A percentile compares a stretch with the other conserved stretches of the same genome.
Evolutionary conservation across 2,888 invertebrate species (phyloP).

Genomic region (Stegophylla sp.): DNA sequence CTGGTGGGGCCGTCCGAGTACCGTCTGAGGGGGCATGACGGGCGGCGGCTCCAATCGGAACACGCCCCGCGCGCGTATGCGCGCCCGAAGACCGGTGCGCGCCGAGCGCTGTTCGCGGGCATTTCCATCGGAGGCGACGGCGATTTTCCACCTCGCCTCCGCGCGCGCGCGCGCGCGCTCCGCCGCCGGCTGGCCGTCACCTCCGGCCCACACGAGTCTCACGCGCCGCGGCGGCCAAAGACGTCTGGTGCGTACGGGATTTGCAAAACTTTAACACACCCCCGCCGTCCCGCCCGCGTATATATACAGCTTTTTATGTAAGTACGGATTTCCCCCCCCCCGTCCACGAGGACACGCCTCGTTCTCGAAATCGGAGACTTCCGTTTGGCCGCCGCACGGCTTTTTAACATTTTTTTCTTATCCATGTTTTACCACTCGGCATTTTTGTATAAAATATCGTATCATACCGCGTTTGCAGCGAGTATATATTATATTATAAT

Average conservation of each 20-base stretch:
- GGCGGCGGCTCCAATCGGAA: constrained; percentile 63
- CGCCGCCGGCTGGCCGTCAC: too few species aligned
- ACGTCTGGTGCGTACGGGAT: constrained; percentile 12
- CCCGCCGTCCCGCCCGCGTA: not conserved
- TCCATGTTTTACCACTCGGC: not conserved
- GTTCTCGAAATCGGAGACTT: constrained; percentile 41
- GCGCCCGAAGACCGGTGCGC: constrained; percentile 60
- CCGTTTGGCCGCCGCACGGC: constrained; percentile 32
- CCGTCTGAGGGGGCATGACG: constrained; percentile 63
- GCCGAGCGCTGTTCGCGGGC: constrained; percentile 46
- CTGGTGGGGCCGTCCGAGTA: constrained; percentile 63
- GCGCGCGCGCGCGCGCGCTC: not conserved
- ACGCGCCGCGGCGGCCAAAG: too few species aligned
- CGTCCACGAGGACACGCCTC: constrained; percentile 43
- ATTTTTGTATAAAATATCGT: too few species aligned
- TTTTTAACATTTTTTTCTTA: constrained; percentile 12
- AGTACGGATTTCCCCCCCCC: not conserved
- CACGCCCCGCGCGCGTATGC: constrained; percentile 62
- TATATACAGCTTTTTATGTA: not conserved
- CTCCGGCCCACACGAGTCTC: not conserved
- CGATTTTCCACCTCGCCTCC: constrained; percentile 17
- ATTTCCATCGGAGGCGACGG: constrained; percentile 20
- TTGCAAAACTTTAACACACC: constrained; percentile 45
- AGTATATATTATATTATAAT: too few species aligned
- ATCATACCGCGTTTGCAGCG: too few species aligned